Evolutionary conservation across 2,113 vertebrate species (phyloP), one percentile per base, ranked within the genome.

Genomic region (Pleuronectes platessa): DNA sequence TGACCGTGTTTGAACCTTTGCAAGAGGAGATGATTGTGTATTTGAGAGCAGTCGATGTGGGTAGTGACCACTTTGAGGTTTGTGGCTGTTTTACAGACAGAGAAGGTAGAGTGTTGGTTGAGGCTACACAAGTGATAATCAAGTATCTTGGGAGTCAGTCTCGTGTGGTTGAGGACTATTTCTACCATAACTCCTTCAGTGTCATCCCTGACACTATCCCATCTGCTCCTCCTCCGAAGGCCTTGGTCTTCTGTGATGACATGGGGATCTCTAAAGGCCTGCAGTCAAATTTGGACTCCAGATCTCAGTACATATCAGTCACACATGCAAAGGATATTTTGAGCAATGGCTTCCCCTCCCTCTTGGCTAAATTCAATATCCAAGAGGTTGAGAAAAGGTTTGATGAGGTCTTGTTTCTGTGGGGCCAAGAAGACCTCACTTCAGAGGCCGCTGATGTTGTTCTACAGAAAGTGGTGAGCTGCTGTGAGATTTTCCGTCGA

Each of bases 21-120:
- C 90, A 96, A 83, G 89, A 94, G 45, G 94, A 97, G 85, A 96
- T 96, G 95, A 83, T 95, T 70, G 87, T 96, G 10, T 96, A 96
- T 72, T 65, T 96, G 82, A 95, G 94, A 92, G 86, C 89, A 68
- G 82, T 27, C 20, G 85, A 93, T 70, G 89, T 91, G 21, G 91
- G 85, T 4, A 51, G 71, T 26, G 93, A 94, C 77, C 90, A 87
- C 45, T 86, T 94, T 78, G 93, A 96, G 64, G 83, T 95, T n/a
- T 97, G 95, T 85, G 96, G 96, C 0, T 95, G 95, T 70, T 96
- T 97, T 85, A 59, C 93, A 83, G 94, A 95, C 79, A 94, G 87
- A 83, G 85, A 76, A 0, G 95, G 96, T 14, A 91, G 70, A 0
- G 88, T 96, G 63, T 87, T 97, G 83, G 94, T 92, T 76, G 95